Evolutionary conservation across 2,888 invertebrate species (phyloP).

Genomic region (Drosophila sordidula): DNA sequence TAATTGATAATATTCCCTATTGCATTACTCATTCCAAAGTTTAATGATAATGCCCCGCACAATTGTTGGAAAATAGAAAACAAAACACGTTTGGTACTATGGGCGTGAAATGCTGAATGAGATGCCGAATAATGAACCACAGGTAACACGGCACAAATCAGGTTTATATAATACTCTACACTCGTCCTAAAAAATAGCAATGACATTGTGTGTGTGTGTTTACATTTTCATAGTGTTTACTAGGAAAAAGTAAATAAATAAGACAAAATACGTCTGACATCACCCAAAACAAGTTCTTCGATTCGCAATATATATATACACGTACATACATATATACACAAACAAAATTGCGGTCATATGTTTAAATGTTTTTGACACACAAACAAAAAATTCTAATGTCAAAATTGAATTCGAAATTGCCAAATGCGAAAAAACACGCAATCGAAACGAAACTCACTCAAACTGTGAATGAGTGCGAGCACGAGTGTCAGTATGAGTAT

Average conservation of each 20-base stretch:
- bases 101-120: constrained; percentile 6
- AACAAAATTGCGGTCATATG: constrained; percentile 29
- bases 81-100: constrained; percentile 16
- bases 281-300: constrained; percentile 63
- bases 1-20: no score
- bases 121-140: constrained; percentile 11
- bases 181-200: constrained; percentile 20
- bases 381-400: constrained; percentile 41
- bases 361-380: constrained; percentile 45
- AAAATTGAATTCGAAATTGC: constrained; percentile 38
- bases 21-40: constrained; percentile 2
- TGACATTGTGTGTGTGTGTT: constrained; percentile 5
- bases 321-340: constrained; percentile 11
- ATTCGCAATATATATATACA: constrained; percentile 21
- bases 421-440: constrained; percentile 36
- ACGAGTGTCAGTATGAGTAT: neutral
- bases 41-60: neutral
- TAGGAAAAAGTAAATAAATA: constrained; percentile 39
- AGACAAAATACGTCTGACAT: constrained; percentile 64
- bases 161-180: constrained; percentile 38
- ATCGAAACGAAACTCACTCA: constrained; percentile 40
- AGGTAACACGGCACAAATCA: constrained; percentile 26
- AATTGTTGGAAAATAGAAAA: neutral
- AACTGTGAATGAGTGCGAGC: constrained; percentile 24
- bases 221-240: constrained; percentile 10